Percentiles rank a stretch among this genome's conserved stretches.
Conservation (phyloP, 2,888 invertebrate species). For the Troglohyphantes excavatus region DNA sequence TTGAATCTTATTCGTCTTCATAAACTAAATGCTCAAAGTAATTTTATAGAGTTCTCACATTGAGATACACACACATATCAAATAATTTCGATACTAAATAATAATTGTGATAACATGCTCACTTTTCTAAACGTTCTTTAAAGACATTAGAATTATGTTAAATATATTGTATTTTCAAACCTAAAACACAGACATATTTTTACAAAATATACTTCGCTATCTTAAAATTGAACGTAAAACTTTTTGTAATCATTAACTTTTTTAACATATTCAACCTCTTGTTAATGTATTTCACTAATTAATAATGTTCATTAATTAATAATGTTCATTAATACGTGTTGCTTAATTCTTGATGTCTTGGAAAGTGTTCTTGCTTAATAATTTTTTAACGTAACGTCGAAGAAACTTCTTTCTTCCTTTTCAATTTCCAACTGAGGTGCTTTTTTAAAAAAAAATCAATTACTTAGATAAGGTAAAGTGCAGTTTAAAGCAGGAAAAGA, state of each 20-base stretch:
- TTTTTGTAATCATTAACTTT: not conserved
- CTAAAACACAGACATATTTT: not conserved
- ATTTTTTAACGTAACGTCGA: too few species aligned
- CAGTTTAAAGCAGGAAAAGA: too few species aligned
- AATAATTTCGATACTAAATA: not conserved
- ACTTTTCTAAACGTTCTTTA: not conserved
- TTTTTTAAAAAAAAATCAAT: too few species aligned
- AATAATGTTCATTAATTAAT: too few species aligned
- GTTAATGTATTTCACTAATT: not conserved
- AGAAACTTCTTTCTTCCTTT: too few species aligned
- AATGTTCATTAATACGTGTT: not conserved
- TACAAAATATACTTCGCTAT: not conserved
- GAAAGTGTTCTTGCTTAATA: too few species aligned
- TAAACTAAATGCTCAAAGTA: conserved; percentile 14
- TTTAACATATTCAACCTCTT: not conserved
- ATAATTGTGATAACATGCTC: conserved; percentile 18
- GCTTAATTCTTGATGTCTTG: too few species aligned
- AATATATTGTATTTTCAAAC: not conserved
- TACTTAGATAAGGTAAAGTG: too few species aligned
- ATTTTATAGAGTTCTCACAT: not conserved
- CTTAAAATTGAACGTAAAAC: not conserved
- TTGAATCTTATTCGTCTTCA: too few species aligned
- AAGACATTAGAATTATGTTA: not conserved
- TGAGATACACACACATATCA: conserved; percentile 31
- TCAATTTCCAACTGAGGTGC: too few species aligned